These are phyloP conservation scores for Tethea ocularis DNA, from an alignment of 2,888 invertebrate species.

Conservation along the genomic window DNA sequence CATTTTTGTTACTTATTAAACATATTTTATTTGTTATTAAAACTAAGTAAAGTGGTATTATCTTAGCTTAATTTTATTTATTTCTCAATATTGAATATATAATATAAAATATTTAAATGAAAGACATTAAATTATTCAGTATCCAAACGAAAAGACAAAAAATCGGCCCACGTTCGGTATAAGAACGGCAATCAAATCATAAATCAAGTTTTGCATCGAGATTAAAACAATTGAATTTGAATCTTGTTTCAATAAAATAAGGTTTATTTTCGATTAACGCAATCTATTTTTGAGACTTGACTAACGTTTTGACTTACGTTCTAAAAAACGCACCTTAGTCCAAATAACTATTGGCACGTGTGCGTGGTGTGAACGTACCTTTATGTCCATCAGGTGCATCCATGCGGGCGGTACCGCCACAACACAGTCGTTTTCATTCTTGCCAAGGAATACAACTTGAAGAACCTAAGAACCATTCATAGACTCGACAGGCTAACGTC, in stretches of 20 bases:
- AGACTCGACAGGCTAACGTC: conserved; percentile 98
- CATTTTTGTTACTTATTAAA: conserved; percentile 1
- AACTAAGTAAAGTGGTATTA: neutral
- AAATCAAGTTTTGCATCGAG: no score
- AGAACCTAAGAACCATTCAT: conserved; percentile 96
- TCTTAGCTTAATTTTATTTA: neutral
- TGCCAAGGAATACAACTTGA: conserved; percentile 97
- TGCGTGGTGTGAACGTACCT: neutral
- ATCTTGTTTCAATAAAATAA: no score
- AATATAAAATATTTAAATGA: no score
- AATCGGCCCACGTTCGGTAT: no score
- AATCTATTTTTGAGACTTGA: no score
- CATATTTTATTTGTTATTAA: neutral
- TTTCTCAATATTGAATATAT: neutral
- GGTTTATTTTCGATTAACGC: no score
- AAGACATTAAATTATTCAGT: no score
- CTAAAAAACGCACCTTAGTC: no score
- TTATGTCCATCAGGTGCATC: conserved; percentile 90
- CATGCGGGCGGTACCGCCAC: conserved; percentile 98
- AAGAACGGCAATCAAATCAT: no score
- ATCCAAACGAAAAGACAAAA: no score
- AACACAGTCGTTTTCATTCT: conserved; percentile 98
- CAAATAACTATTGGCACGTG: neutral
- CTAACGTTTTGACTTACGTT: no score
- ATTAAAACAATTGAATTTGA: no score